Conservation (phyloP, 2,797 vertebrate genomes). For the Onychomys torridus region DNA sequence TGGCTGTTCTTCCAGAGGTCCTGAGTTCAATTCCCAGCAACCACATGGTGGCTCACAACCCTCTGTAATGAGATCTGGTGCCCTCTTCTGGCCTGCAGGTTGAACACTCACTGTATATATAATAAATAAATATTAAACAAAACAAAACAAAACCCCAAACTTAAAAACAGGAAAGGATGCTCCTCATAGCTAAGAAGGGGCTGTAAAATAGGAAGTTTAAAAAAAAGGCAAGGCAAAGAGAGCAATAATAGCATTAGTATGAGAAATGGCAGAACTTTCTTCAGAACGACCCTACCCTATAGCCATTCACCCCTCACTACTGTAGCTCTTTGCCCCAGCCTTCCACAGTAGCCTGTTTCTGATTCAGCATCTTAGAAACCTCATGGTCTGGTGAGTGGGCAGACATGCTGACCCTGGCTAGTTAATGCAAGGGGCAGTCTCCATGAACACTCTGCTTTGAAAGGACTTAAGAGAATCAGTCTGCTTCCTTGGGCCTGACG, state of each 20-base stretch:
- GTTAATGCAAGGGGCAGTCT: neutral
- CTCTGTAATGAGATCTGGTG: too few species aligned
- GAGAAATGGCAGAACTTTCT: neutral
- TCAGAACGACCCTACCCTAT: neutral
- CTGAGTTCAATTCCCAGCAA: too few species aligned
- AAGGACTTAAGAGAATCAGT: neutral
- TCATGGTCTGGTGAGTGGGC: neutral
- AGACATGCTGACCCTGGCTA: neutral
- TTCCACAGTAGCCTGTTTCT: neutral
- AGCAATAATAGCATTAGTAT: neutral
- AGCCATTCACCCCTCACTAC: neutral
- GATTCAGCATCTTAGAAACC: neutral
- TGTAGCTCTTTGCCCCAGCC: accelerated
- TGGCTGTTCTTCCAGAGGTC: too few species aligned
- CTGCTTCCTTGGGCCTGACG: neutral
- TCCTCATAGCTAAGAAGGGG: too few species aligned
- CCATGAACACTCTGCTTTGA: neutral
- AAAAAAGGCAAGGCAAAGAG: neutral
- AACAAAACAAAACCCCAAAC: too few species aligned
- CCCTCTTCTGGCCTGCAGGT: too few species aligned
- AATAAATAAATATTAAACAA: too few species aligned
- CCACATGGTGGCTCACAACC: too few species aligned
- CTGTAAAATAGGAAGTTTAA: too few species aligned
- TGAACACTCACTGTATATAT: too few species aligned
- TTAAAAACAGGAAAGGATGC: too few species aligned